Conservation (phyloP, 2,888 invertebrate species). For the Colostygia pectinataria region DNA sequence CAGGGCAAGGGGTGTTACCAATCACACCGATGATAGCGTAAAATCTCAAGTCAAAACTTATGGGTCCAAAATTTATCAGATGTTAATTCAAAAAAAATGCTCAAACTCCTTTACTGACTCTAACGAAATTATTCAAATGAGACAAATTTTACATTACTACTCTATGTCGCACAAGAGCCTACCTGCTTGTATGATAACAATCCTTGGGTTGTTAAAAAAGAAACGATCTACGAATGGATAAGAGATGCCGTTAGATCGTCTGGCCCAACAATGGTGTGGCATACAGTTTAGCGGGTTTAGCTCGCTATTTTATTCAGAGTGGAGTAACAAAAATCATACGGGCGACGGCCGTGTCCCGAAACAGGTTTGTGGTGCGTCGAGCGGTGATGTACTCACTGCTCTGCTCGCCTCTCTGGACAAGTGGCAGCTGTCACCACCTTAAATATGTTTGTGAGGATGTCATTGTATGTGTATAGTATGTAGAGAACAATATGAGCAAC, state of each 20-base stretch:
- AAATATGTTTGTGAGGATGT: conserved; percentile 28
- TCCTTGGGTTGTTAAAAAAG: conserved; percentile 57
- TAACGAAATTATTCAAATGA: conserved; percentile 27
- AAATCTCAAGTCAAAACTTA: conserved; percentile 24
- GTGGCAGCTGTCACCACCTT: conserved; percentile 54
- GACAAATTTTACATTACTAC: conserved; percentile 28
- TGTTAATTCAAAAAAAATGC: conserved; percentile 1
- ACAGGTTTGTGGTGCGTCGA: conserved; percentile 68
- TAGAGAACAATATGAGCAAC: conserved; percentile 15
- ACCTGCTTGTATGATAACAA: conserved; percentile 59
- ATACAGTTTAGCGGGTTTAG: conserved; percentile 65
- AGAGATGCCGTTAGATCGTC: conserved; percentile 75
- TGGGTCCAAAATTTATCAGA: too few species aligned
- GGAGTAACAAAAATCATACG: conserved; percentile 56
- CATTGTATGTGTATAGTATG: conserved; percentile 19
- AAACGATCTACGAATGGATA: conserved; percentile 71
- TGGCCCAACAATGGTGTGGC: conserved; percentile 65
- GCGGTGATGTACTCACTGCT: conserved; percentile 44
- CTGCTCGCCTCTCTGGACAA: conserved; percentile 36
- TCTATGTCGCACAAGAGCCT: conserved; percentile 34
- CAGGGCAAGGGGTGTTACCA: conserved; percentile 29
- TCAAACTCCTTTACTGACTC: conserved; percentile 16
- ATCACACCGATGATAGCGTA: conserved; percentile 33
- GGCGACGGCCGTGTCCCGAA: conserved; percentile 49
- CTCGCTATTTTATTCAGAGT: conserved; percentile 45